Percentiles rank a stretch among this genome's conserved stretches.
Evolutionary conservation across 2,888 invertebrate genomes (phyloP).

Genomic region (Apamea monoglypha): DNA sequence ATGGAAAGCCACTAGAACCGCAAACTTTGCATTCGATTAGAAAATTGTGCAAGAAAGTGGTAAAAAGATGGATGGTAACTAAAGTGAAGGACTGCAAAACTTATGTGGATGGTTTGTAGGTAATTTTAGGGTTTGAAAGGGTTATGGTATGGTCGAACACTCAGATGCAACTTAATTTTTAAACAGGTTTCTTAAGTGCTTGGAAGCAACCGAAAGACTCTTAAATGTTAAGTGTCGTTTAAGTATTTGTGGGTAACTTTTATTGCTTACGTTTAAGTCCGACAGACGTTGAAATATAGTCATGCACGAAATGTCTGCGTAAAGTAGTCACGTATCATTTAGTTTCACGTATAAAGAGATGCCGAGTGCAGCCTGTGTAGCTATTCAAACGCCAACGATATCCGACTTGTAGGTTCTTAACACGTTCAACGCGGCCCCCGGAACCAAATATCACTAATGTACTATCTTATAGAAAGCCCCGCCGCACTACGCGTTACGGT

Average conservation of each 20-base stretch:
- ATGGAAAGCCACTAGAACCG: conserved; percentile 54
- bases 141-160: background rate
- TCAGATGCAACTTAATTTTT: background rate
- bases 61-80: conserved; percentile 9
- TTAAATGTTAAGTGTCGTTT: background rate
- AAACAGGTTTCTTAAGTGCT: background rate
- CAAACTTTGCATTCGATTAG: conserved; percentile 34
- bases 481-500: background rate
- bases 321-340: background rate
- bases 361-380: background rate
- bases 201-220: background rate
- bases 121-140: background rate
- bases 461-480: background rate
- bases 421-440: too few relatives aligned
- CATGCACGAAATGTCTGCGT: background rate
- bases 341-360: background rate
- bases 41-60: conserved; percentile 35
- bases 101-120: background rate
- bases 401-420: background rate
- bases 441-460: background rate
- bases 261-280: conserved; percentile 1
- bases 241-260: conserved; percentile 16
- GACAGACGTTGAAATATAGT: conserved; percentile 1
- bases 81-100: background rate
- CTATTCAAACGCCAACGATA: background rate